Percentiles rank a stretch among this genome's conserved stretches.
These are phyloP conservation scores for Drosophila paranaensis DNA, from an alignment of 2,888 invertebrate species.

Conservation along the genomic window DNA sequence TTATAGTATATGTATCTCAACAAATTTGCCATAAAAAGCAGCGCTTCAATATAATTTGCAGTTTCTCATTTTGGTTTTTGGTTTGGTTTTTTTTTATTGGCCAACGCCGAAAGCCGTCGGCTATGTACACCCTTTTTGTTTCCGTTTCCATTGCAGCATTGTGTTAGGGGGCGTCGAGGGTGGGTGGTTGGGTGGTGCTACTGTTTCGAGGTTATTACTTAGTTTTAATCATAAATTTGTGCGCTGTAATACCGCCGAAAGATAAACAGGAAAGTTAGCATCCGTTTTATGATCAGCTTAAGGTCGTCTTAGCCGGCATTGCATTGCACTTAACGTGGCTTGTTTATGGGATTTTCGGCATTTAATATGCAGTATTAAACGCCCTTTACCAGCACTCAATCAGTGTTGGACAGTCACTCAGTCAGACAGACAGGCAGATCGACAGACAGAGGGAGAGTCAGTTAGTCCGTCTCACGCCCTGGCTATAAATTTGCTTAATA, in stretches of 20 bases:
- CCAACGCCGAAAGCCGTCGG: slow-evolving; percentile 14
- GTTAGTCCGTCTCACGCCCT: slow-evolving; percentile 7
- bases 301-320: slow-evolving; percentile 29
- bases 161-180: not conserved
- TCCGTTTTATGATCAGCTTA: slow-evolving; percentile 44
- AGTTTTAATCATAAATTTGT: slow-evolving; percentile 65
- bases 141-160: not conserved
- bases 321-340: slow-evolving; percentile 41
- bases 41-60: slow-evolving; percentile 44
- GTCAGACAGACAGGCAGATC: slow-evolving; percentile 8
- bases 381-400: slow-evolving; percentile 30
- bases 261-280: slow-evolving; percentile 42
- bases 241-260: slow-evolving; percentile 33
- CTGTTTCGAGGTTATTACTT: slow-evolving; percentile 53
- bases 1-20: slow-evolving; percentile 14
- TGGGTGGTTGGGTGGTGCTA: not conserved
- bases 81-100: slow-evolving; percentile 9
- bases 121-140: slow-evolving; percentile 19
- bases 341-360: slow-evolving; percentile 33
- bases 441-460: slow-evolving; percentile 1
- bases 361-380: slow-evolving; percentile 39
- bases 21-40: slow-evolving; percentile 37
- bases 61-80: slow-evolving; percentile 23
- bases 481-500: slow-evolving; percentile 70
- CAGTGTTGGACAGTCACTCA: slow-evolving; percentile 24